These are phyloP conservation scores for Eclectus roratus DNA, from an alignment of 2,113 vertebrate species.

Conservation along the genomic window DNA sequence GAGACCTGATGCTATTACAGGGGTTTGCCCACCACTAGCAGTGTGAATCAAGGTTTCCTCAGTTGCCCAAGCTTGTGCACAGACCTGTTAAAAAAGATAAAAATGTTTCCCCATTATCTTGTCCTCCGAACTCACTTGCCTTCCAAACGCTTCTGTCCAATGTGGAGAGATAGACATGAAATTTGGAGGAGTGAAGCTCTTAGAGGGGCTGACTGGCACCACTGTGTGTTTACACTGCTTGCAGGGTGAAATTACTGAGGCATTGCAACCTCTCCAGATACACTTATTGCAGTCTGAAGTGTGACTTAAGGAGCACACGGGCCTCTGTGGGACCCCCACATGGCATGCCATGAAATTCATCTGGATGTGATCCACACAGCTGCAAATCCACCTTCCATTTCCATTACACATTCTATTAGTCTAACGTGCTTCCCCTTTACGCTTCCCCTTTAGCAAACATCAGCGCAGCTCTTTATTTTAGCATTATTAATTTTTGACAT, in stretches of 20 bases:
- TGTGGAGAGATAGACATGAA: neutral
- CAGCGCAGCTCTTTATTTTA: neutral
- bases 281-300: constrained; percentile 5
- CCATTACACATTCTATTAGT: neutral
- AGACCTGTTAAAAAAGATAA: neutral
- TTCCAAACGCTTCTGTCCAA: neutral
- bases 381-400: neutral
- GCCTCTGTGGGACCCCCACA: neutral
- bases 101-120: neutral
- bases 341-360: neutral
- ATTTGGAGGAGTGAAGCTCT: neutral
- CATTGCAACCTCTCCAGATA: neutral
- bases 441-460: neutral
- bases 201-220: neutral
- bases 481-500: constrained; percentile 62
- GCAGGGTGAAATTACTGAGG: neutral
- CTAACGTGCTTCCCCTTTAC: neutral
- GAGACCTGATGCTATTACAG: neutral
- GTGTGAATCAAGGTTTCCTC: neutral
- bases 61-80: neutral
- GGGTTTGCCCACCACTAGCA: neutral
- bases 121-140: neutral
- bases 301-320: neutral
- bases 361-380: neutral
- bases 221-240: neutral